These are phyloP conservation scores for Chlorops oryzae DNA, from an alignment of 1,140 invertebrate genomes.

Conservation along the genomic window DNA sequence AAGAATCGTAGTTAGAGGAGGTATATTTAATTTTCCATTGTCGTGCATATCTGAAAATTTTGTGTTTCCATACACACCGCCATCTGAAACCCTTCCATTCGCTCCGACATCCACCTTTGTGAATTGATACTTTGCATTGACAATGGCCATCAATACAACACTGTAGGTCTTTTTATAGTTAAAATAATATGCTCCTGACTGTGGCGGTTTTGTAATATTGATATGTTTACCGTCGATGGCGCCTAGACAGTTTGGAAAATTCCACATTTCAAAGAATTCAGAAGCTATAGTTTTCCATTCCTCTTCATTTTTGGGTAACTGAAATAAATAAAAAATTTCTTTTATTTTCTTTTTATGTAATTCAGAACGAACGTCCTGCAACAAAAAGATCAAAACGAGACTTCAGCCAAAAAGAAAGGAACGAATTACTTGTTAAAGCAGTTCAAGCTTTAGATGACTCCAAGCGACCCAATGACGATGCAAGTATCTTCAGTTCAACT, in stretches of 20 bases:
- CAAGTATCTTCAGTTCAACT: too few species aligned
- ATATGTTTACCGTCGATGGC: too few species aligned
- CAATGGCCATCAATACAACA: too few species aligned
- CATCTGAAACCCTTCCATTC: slow-evolving; percentile 38
- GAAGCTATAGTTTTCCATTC: not conserved
- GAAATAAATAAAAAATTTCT: not conserved
- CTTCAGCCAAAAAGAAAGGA: too few species aligned
- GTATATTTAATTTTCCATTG: slow-evolving; percentile 19
- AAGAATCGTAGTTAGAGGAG: slow-evolving; percentile 18
- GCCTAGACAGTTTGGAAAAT: too few species aligned
- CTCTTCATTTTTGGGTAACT: not conserved
- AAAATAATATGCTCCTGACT: slow-evolving; percentile 43
- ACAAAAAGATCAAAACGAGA: too few species aligned
- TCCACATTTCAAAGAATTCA: slow-evolving; percentile 17
- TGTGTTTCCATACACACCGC: slow-evolving; percentile 30
- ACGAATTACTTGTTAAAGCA: too few species aligned
- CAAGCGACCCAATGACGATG: too few species aligned
- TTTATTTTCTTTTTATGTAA: too few species aligned
- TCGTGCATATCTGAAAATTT: slow-evolving; percentile 41
- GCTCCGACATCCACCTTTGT: slow-evolving; percentile 32
- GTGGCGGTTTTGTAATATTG: slow-evolving; percentile 20
- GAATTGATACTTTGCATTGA: slow-evolving; percentile 21
- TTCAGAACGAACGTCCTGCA: too few species aligned
- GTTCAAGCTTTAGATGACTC: too few species aligned
- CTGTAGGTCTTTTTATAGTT: slow-evolving; percentile 44